Conservation (phyloP, 2,888 invertebrate genomes). For the Protonemura montana region DNA sequence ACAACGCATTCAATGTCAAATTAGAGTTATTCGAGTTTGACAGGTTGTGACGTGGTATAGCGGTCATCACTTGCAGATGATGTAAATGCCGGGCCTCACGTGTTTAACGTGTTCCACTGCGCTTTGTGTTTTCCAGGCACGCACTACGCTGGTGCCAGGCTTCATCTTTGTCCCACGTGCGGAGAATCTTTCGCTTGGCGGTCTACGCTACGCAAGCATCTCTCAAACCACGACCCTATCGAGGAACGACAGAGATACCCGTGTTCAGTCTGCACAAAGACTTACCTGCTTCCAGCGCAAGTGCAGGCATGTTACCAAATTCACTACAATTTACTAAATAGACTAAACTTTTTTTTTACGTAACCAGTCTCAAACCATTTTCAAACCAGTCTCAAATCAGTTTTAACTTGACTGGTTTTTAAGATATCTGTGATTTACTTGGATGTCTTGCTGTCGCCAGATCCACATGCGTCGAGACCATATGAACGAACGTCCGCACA, state of each 20-base stretch:
- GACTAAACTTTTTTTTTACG: too few species aligned
- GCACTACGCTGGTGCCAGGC: constrained; percentile 57
- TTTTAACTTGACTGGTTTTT: too few species aligned
- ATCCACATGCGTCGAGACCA: constrained; percentile 59
- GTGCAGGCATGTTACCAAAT: constrained; percentile 57
- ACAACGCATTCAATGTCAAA: too few species aligned
- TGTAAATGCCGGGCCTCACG: background rate
- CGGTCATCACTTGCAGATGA: too few species aligned
- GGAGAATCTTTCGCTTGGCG: constrained; percentile 58
- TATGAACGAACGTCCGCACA: constrained; percentile 56
- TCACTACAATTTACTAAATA: too few species aligned
- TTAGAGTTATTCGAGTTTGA: too few species aligned
- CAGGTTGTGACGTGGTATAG: too few species aligned
- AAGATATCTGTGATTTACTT: too few species aligned
- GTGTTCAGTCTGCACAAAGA: constrained; percentile 56
- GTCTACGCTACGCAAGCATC: constrained; percentile 58
- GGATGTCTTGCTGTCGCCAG: too few species aligned
- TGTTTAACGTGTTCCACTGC: background rate
- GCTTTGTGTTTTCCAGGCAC: constrained; percentile 52
- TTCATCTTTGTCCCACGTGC: constrained; percentile 57
- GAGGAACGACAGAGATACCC: constrained; percentile 54
- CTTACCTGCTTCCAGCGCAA: constrained; percentile 56
- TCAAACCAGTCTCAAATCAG: too few species aligned
- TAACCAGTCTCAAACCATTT: too few species aligned
- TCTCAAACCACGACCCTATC: constrained; percentile 55